Conservation (phyloP, 1,140 invertebrate genomes). For the Diorhabda elongata region DNA sequence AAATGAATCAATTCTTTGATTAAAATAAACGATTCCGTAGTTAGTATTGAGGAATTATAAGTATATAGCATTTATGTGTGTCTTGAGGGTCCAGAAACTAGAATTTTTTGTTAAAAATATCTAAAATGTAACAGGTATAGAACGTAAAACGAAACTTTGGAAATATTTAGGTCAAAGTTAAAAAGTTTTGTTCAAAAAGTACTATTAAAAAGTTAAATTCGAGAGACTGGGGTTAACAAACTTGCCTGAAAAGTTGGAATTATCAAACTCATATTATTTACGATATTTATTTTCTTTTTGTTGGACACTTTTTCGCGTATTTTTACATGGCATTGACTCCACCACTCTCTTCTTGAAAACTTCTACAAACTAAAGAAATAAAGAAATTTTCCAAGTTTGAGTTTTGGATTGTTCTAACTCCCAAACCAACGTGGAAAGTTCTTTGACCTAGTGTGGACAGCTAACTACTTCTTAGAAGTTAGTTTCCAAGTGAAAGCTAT, state of each 20-base stretch:
- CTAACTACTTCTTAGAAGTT: conserved; percentile 10
- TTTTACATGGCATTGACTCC: conserved; percentile 21
- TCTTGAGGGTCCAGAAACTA: no score
- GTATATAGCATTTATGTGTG: no score
- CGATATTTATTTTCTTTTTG: conserved; percentile 29
- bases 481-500: conserved; percentile 12
- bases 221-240: conserved; percentile 33
- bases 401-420: conserved; percentile 17
- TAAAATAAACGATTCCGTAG: no score
- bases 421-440: conserved; percentile 7
- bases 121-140: conserved; percentile 26
- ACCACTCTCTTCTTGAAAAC: conserved; percentile 5
- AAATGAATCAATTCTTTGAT: no score
- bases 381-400: conserved; percentile 11
- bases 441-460: conserved; percentile 14
- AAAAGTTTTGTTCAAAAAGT: conserved; percentile 38
- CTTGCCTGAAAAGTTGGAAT: conserved; percentile 32
- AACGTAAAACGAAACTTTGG: conserved; percentile 31
- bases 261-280: conserved; percentile 35
- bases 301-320: conserved; percentile 16
- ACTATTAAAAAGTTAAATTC: conserved; percentile 39
- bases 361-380: conserved; percentile 16
- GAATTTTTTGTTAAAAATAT: no score
- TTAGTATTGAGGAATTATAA: no score
- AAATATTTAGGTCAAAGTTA: conserved; percentile 35